Conservation (phyloP, 2,888 invertebrate species). For the Leptinotarsa haldemani region DNA sequence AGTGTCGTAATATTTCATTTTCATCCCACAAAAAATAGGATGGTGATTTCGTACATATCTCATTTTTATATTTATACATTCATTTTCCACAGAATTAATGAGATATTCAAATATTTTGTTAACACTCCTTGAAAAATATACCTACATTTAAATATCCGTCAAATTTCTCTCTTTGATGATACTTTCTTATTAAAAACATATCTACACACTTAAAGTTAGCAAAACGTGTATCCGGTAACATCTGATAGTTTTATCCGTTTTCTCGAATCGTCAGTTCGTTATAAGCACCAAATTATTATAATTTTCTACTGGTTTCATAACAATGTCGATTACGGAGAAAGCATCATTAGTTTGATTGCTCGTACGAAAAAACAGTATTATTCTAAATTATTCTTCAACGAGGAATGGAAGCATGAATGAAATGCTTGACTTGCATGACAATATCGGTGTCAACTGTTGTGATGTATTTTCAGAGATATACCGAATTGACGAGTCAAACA, state of each 20-base stretch:
- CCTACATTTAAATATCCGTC: too few species aligned
- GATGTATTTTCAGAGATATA: background rate
- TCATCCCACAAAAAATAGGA: too few species aligned
- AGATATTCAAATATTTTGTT: too few species aligned
- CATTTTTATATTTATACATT: too few species aligned
- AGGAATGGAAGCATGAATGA: slow-evolving; percentile 7
- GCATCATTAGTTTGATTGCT: slow-evolving; percentile 32
- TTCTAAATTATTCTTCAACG: background rate
- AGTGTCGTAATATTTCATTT: too few species aligned
- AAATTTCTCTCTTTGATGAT: too few species aligned
- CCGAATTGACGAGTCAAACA: too few species aligned
- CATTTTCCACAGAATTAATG: too few species aligned
- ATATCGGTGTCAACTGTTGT: background rate
- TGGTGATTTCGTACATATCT: too few species aligned
- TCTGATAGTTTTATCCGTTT: background rate
- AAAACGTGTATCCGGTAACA: background rate
- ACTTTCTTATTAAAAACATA: too few species aligned
- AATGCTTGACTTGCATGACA: slow-evolving; percentile 1
- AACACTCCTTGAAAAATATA: too few species aligned
- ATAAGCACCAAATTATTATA: background rate
- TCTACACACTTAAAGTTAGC: background rate
- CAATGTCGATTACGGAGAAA: slow-evolving; percentile 28
- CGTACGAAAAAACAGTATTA: slow-evolving; percentile 24
- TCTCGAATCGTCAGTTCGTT: background rate
- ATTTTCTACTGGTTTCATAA: slow-evolving; percentile 7